Conservation (phyloP, 2,113 vertebrate genomes). For the Salvelinus fontinalis region DNA sequence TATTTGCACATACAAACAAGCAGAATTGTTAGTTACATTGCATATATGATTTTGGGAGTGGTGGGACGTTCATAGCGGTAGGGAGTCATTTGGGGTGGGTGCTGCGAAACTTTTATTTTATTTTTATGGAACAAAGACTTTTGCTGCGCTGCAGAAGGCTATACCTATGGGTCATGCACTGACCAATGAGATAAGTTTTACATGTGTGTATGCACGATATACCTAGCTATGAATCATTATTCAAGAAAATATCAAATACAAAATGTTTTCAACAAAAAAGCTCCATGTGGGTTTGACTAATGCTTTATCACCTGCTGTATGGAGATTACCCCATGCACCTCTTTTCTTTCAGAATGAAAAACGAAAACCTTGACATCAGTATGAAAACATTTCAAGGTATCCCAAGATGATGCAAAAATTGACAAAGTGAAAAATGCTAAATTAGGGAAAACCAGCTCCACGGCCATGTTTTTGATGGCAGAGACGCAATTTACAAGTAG, state of each 20-base stretch:
- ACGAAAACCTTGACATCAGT: constrained; percentile 80
- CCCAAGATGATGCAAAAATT: constrained; percentile 45
- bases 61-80: neutral
- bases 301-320: constrained; percentile 49
- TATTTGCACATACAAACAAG: too few species aligned
- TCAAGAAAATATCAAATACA: too few species aligned
- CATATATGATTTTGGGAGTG: neutral
- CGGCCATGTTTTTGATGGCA: neutral
- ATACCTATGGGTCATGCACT: constrained; percentile 7
- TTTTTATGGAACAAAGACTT: too few species aligned
- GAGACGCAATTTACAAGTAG: neutral
- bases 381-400: constrained; percentile 90
- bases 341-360: constrained; percentile 99
- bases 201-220: constrained; percentile 27
- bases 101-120: too few species aligned
- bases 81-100: neutral
- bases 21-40: too few species aligned
- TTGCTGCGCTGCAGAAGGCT: too few species aligned
- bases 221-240: neutral
- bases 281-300: constrained; percentile 32
- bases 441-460: neutral
- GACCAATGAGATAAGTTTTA: constrained; percentile 45
- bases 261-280: neutral
- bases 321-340: constrained; percentile 79
- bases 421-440: neutral